A percentile compares a stretch with the other conserved stretches of the same genome.
These are phyloP conservation scores for Zaprionus lineosus DNA, from an alignment of 2,888 invertebrate species.

Conservation along the genomic window DNA sequence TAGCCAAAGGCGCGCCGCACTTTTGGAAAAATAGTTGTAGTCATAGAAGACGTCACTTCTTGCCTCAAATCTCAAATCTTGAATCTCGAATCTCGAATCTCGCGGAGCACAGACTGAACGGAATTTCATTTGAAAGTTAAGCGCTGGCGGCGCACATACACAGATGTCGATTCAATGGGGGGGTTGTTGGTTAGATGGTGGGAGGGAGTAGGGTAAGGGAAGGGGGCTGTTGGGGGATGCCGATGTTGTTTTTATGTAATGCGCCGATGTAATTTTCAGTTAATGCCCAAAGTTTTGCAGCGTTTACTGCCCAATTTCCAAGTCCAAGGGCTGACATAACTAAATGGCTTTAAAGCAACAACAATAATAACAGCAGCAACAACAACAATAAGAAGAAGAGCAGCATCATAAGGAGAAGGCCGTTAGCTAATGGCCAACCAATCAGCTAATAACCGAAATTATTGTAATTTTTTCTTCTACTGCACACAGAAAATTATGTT, in stretches of 20 bases:
- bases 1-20: constrained; percentile 48
- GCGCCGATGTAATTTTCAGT: constrained; percentile 33
- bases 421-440: constrained; percentile 60
- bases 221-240: background rate
- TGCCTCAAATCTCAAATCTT: too few species aligned
- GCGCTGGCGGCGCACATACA: background rate
- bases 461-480: constrained; percentile 62
- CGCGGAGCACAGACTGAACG: too few species aligned
- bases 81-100: too few species aligned
- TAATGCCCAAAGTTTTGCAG: constrained; percentile 35
- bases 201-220: background rate
- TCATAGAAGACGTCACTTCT: constrained; percentile 36
- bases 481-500: constrained; percentile 69
- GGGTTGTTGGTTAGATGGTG: background rate
- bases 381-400: constrained; percentile 18
- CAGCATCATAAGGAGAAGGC: constrained; percentile 23
- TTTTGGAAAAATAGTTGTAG: constrained; percentile 31
- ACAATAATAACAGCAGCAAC: constrained; percentile 22
- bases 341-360: constrained; percentile 42
- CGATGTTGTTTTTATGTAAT: constrained; percentile 47
- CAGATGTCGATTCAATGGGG: too few species aligned
- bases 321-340: constrained; percentile 40
- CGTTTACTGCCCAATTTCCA: background rate
- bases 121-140: constrained; percentile 21
- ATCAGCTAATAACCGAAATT: constrained; percentile 68